Base-by-base conservation (phyloP, 2,888 invertebrate species). In the Lasius fuliginosus region DNA sequence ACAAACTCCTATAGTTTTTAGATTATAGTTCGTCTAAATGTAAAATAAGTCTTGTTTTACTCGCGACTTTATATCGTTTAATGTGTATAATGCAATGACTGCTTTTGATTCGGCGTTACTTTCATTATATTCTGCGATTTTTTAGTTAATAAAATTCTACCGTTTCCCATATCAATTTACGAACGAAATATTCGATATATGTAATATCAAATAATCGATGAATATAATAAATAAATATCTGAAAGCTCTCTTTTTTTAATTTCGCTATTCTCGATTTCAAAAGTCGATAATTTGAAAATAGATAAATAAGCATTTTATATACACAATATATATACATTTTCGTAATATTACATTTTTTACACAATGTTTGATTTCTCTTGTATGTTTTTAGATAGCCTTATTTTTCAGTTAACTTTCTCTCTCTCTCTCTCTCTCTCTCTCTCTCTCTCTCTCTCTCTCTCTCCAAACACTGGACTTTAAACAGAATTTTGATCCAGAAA, bases 201-300 rank as follows among this genome's bases (percentile, higher is more conserved):
- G 73, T 60, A 79, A 71, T 79, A 79, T 71, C 60, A 33, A 79
- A 69, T 69, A 79, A 79, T 71, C 79, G 46, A 79, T 71, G 36
- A 79, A 71, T 58, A 46, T 79, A 81, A 71, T 81, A 71, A 81
- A 81, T 81, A 81, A 81, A 69, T 60, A 71, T 71, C 60, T 71
- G 33, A 27, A 71, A 58, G 18, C 46, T 23, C 42, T 69, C 46
- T 71, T 60, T 71, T 71, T 81, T 49, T 71, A 81, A 81, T 81
- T 81, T 81, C 60, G 36, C 33, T 36, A 60, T 58, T 33, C 42
- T 46, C 15, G 46, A 62, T 60, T 60, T 71, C 58, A 33, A 79
- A 58, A 46, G 60, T 11, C 15, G 23, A 42, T 77, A 74, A 64
- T 53, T 76, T 27, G 15, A 82, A 49, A 53, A 56, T 56, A 77